phyloP scores from a whole-genome alignment of 2,113 vertebrate species.

The Amphiprion ocellaris region DNA sequence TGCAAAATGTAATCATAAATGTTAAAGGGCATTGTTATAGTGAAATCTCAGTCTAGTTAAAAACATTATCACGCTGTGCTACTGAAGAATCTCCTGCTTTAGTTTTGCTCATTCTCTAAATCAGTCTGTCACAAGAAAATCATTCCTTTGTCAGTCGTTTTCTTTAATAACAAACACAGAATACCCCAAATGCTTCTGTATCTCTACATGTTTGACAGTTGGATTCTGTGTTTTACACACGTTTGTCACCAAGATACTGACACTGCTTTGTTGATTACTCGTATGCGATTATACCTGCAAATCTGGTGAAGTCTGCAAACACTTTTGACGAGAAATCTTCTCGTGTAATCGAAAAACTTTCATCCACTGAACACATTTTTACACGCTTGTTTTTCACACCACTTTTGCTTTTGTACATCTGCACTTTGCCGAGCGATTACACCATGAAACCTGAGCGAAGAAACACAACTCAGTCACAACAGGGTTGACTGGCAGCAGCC shows the following conservation, averaged over 20 bases:
- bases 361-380: background rate
- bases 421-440: background rate
- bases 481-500: conserved; percentile 10
- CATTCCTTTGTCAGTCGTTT: background rate
- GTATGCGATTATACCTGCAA: background rate
- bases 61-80: no score
- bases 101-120: background rate
- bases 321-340: background rate
- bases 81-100: background rate
- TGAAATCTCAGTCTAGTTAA: no score
- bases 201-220: background rate
- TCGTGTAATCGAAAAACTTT: background rate
- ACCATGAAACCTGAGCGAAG: background rate
- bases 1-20: background rate
- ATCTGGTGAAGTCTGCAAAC: background rate
- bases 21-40: background rate
- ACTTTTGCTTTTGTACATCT: background rate
- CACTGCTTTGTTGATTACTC: background rate
- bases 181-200: background rate
- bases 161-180: background rate
- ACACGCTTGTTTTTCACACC: background rate
- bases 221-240: background rate
- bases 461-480: conserved; percentile 1
- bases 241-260: background rate
- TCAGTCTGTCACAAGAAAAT: background rate